Base-by-base conservation (phyloP, 2,113 vertebrate genomes). In the Coregonus clupeaformis region DNA sequence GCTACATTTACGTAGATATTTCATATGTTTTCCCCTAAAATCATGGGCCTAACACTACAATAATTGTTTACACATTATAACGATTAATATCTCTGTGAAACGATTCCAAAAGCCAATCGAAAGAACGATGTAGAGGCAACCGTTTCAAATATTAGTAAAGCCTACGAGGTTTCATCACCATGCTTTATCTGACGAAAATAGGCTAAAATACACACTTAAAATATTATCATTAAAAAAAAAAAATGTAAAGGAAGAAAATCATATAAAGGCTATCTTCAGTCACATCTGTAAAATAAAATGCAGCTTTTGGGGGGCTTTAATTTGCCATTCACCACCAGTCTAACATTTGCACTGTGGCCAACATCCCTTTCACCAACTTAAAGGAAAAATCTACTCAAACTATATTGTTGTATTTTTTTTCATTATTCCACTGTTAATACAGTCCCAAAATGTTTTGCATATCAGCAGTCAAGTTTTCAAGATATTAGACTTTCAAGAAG, bases 201-300 rank as follows among this genome's bases (percentile, higher is more conserved):
- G 65, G 27, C 82, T 81, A 45, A 80, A 87, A 87, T 72, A 81
- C 80, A 89, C 86, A 85, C 86, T 83, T 83, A 81, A 86, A 85
- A 82, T 71, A 85, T 78, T 78, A 85, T 71, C 62, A 76, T 83
- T 72, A 5, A 18, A 1, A 52, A 52, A 18, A 4, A 62, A 71
- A 84, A 80, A 42, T 60, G 32, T 45, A 30, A 73, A 71, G 45
- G 32, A 69, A 75, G 49, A 84, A 72, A 86, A 80, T 88, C 76
- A 86, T 79, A 89, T 74, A 87, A 80, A 74, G 71, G 67, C 71
- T 80, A 80, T 87, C 69, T 89, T 84, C 87, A 87, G 83, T 90
- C 82, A 80, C 71, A 83, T 88, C 64, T 83, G 82, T 80, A 79
- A 89, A 89, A 87, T 83, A 87, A 87, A 84, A 82, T 74, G 80